These are phyloP conservation scores for Toxonevra muliebris DNA, from an alignment of 2,888 invertebrate genomes.

Conservation along the genomic window DNA sequence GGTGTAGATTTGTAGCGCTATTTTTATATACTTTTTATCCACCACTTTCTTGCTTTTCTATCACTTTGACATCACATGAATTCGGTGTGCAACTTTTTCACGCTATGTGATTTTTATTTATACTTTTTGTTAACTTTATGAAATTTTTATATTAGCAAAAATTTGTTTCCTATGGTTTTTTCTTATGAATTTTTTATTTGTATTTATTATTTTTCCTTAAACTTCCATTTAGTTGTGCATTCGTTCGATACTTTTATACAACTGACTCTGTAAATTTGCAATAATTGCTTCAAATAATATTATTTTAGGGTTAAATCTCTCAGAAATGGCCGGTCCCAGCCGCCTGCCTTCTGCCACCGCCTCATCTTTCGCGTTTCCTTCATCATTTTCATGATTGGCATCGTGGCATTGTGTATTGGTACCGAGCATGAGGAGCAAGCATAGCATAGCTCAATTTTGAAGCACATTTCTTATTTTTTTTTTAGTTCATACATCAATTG, in stretches of 20 bases:
- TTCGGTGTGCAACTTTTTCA: too few species aligned
- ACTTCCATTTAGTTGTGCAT: slow-evolving; percentile 18
- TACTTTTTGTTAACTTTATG: not conserved
- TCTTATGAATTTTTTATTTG: slow-evolving; percentile 4
- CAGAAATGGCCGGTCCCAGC: slow-evolving; percentile 5
- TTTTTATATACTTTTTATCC: not conserved
- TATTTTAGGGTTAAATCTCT: slow-evolving; percentile 28
- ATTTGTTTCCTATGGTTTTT: not conserved
- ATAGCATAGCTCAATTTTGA: too few species aligned
- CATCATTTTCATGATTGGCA: too few species aligned
- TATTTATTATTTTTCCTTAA: slow-evolving; percentile 9
- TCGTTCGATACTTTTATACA: slow-evolving; percentile 39
- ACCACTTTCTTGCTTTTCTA: not conserved
- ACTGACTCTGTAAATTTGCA: slow-evolving; percentile 46
- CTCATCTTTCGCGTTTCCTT: too few species aligned
- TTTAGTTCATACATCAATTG: not conserved
- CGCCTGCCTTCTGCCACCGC: too few species aligned
- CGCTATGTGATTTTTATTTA: not conserved
- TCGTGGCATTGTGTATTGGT: too few species aligned
- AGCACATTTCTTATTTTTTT: too few species aligned
- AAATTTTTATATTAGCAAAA: not conserved
- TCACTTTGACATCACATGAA: slow-evolving; percentile 6
- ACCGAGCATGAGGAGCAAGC: too few species aligned
- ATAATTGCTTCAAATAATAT: slow-evolving; percentile 44
- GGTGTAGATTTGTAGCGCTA: not conserved